Base-by-base conservation (phyloP, 2,888 invertebrate species). In the Andricus curvator region DNA sequence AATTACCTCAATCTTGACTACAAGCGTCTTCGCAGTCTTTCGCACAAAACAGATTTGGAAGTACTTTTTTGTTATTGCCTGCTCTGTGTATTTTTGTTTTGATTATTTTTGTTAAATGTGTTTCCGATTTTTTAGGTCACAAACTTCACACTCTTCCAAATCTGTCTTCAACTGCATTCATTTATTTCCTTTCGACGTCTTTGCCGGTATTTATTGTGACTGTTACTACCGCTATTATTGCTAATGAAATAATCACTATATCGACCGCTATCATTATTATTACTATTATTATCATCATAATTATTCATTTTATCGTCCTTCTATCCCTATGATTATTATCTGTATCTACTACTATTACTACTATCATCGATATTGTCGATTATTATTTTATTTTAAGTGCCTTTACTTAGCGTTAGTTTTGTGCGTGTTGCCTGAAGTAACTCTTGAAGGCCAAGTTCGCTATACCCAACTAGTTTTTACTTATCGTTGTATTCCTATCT, bases 331-430 rank as follows among this genome's bases (percentile, higher is more conserved):
- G 37, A 81, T 78, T 68, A 68, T 25, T 77, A 77, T 77, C 70
- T 84, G 67, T 80, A 79, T 79, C 77, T 80, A 78, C 64, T 82
- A 82, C 81, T 81, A 66, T 78, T 81, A 78, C 66, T 81, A 81
- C 80, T 78, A 81, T 74, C 56, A 56, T 56, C 74, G 74, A 74
- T 56, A 74, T 74, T 56, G 33, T 74, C 74, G 56, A 74, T 74
- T 74, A 74, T 74, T 60, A 74, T 74, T 74, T 74, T 56, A 74
- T 60, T 74, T 74, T 74, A 74, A 74, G 74, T 74, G 74, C 74
- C 74, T 74, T 74, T 56, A 74, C 56, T 60, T 74, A 60, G 74
- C 33, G 33, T 74, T 74, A 74, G 56, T 74, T 74, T 74, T 41
- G 41, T 74, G 74, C 74, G 74, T 74, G 56, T 56, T 74, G 56